Conservation (phyloP, 2,888 invertebrate species). For the Stenodera caucasica region DNA sequence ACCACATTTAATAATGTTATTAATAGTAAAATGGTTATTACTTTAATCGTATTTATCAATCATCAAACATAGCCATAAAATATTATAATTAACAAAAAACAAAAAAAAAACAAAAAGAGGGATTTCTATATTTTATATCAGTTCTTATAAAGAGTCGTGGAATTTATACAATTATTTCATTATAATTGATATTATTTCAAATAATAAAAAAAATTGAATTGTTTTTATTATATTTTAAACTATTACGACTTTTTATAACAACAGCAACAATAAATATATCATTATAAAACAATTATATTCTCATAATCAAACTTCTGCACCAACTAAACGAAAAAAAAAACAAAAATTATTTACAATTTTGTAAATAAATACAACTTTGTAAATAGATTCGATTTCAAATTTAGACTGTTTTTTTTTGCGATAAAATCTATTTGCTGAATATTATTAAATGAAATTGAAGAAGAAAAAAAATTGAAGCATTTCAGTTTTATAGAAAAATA, state of each 20-base stretch:
- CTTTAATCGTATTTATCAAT: constrained; percentile 31
- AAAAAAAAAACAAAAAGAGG: constrained; percentile 12
- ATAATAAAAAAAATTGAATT: too few relatives aligned
- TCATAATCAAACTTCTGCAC: constrained; percentile 23
- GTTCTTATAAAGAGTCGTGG: constrained; percentile 26
- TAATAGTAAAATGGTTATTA: constrained; percentile 47
- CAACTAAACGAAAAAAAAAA: not conserved
- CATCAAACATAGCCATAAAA: constrained; percentile 17
- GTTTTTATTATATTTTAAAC: too few relatives aligned
- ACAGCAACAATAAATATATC: constrained; percentile 16
- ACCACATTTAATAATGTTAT: constrained; percentile 53
- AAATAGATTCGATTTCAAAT: not conserved
- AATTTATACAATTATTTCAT: constrained; percentile 3
- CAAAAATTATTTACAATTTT: constrained; percentile 13
- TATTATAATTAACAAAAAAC: not conserved
- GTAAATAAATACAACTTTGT: constrained; percentile 15
- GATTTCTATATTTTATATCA: not conserved
- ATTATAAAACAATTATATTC: constrained; percentile 15
- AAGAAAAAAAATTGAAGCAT: constrained; percentile 39
- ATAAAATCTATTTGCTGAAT: too few relatives aligned
- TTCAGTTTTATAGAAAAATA: constrained; percentile 33
- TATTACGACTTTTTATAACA: constrained; percentile 14
- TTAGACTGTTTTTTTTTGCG: not conserved
- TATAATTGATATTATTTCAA: not conserved
- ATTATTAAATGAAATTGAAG: not conserved